Percentiles rank a stretch among this genome's conserved stretches.
These are phyloP conservation scores for Pipa parva DNA, from an alignment of 2,113 vertebrate genomes.

Conservation along the genomic window DNA sequence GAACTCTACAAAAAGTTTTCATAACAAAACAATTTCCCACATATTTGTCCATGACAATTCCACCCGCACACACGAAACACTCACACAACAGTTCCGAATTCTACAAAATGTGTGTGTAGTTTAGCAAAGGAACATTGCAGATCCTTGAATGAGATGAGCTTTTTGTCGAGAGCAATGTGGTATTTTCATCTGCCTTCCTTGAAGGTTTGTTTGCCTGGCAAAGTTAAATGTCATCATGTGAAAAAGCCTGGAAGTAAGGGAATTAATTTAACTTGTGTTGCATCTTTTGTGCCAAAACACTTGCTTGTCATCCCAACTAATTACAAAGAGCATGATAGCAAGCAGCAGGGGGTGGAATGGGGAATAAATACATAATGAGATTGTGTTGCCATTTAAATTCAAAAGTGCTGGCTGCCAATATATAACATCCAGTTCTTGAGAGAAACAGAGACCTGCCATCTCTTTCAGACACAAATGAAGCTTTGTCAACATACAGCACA, in stretches of 20 bases:
- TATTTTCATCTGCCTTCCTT: too few relatives aligned
- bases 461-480: slow-evolving; percentile 15
- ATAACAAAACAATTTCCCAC: too few relatives aligned
- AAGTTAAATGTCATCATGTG: slow-evolving; percentile 35
- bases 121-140: too few relatives aligned
- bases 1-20: too few relatives aligned
- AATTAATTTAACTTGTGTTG: slow-evolving; percentile 36
- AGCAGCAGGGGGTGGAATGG: slow-evolving; percentile 16
- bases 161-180: too few relatives aligned
- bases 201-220: background rate
- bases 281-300: slow-evolving; percentile 19
- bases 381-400: slow-evolving; percentile 23
- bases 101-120: too few relatives aligned
- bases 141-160: too few relatives aligned
- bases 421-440: slow-evolving; percentile 35
- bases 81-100: too few relatives aligned
- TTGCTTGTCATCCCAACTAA: slow-evolving; percentile 39
- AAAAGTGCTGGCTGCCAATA: slow-evolving; percentile 34
- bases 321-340: slow-evolving; percentile 33
- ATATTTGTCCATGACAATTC: too few relatives aligned
- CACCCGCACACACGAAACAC: too few relatives aligned
- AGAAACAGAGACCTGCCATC: slow-evolving; percentile 3
- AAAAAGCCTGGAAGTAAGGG: slow-evolving; percentile 24
- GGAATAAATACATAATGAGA: slow-evolving; percentile 42
- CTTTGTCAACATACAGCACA: background rate